phyloP scores from a whole-genome alignment of 2,113 vertebrate species.

The Pelusios castaneus region DNA sequence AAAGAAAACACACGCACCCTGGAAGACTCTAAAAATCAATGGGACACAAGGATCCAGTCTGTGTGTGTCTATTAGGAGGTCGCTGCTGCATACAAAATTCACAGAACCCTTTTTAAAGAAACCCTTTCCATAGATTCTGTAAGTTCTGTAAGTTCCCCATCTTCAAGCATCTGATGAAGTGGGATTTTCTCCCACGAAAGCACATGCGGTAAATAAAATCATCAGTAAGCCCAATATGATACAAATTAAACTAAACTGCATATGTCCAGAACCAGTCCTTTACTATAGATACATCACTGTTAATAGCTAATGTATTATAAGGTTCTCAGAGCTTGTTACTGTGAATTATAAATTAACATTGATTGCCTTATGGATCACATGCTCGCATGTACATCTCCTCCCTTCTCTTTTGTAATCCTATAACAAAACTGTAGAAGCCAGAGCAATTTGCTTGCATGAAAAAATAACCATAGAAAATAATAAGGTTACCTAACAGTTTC shows the following conservation, averaged over 20 bases:
- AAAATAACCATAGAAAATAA: background rate
- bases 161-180: too few species aligned
- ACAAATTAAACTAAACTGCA: background rate
- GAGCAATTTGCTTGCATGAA: background rate
- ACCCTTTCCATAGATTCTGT: background rate
- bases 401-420: background rate
- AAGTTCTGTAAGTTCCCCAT: too few species aligned
- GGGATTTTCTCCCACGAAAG: too few species aligned
- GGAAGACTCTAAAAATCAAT: background rate
- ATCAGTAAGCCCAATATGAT: background rate
- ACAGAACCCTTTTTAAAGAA: background rate
- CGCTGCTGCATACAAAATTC: background rate
- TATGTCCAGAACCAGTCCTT: background rate
- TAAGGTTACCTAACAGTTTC: background rate
- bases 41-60: rapidly evolving
- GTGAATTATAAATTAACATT: background rate
- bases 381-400: too few species aligned
- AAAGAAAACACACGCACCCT: rapidly evolving
- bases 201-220: too few species aligned
- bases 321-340: background rate
- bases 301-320: background rate
- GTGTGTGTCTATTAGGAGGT: background rate
- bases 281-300: background rate
- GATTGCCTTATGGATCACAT: background rate
- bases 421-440: too few species aligned